phyloP scores from a whole-genome alignment of 2,113 vertebrate genomes.

The Hyperoodon ampullatus region DNA sequence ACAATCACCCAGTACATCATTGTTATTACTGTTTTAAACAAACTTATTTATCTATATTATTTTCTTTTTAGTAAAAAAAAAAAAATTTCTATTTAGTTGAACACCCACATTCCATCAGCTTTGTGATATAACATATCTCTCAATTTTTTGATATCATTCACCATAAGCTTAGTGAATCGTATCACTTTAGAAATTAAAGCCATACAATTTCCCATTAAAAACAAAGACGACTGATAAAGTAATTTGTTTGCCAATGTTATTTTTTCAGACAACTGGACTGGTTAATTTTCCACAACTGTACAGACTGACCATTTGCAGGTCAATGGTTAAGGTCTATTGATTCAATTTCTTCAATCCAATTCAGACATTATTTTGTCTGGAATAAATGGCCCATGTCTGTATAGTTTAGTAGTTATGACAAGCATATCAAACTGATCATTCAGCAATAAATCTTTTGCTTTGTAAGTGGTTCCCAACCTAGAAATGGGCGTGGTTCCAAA shows the following conservation, averaged over 20 bases:
- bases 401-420: constrained; percentile 48
- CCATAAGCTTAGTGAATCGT: background rate
- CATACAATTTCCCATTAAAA: constrained; percentile 10
- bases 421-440: background rate
- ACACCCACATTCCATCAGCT: background rate
- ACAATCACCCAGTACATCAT: background rate
- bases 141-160: background rate
- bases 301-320: constrained; percentile 49
- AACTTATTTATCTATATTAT: background rate
- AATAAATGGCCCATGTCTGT: constrained; percentile 51
- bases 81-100: background rate
- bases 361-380: constrained; percentile 36
- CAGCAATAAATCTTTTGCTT: constrained; percentile 15
- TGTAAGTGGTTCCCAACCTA: background rate
- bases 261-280: constrained; percentile 52
- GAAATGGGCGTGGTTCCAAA: background rate
- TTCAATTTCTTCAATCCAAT: constrained; percentile 55
- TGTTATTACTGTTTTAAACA: background rate
- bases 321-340: constrained; percentile 61
- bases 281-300: constrained; percentile 43
- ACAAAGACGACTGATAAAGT: constrained; percentile 52
- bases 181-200: constrained; percentile 18
- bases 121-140: background rate
- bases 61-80: background rate
- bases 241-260: constrained; percentile 58